Base-by-base conservation (phyloP, 2,888 invertebrate species). In the Pogonocherus hispidulus region DNA sequence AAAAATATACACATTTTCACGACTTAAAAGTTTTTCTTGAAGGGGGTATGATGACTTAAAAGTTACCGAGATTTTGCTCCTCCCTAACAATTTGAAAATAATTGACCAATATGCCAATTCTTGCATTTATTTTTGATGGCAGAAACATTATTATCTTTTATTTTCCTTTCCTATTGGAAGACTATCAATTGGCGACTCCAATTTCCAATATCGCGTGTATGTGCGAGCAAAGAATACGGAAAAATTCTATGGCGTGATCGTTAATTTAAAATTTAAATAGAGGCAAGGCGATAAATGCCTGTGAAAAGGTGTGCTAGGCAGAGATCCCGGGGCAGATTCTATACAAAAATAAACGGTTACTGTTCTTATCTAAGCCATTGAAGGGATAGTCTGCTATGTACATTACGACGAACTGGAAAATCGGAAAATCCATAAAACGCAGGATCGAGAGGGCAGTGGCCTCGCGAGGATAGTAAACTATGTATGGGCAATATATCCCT, bases 191-290 rank as follows among this genome's bases (percentile, higher is more conserved):
- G n/a, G n/a, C n/a, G 32, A 32, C 11, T 32, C 11, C 32, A 32
- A 32, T 32, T 32, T 32, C n/a, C n/a, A 32, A 32, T 32, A 32
- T 9, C 6, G 32, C 32, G 2, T 2, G 32, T 11, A 6, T 4
- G 4, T 1, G 32, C 9, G 3, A 6, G 32, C 32, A 11, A 6
- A 6, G 32, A 32, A 32, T 6, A 6, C 23, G 23, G 23, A 44
- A 44, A 44, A 57, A 27, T 22, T 8, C 23, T 57, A 23, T 57
- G 16, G 27, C 18, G 16, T 44, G 16, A 44, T 46, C 57, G 35
- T 46, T 57, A 57, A 57, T 57, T 57, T 57, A 35, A 57, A 57
- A 57, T 57, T 41, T 57, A 57, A 57, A 57, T 57, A 41, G 20
- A 14, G 37, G n/a, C 23, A 57, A 57, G 57, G 23, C 23, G 19